Base-by-base conservation (phyloP, 2,113 vertebrate genomes). In the Zosterops japonicus region DNA sequence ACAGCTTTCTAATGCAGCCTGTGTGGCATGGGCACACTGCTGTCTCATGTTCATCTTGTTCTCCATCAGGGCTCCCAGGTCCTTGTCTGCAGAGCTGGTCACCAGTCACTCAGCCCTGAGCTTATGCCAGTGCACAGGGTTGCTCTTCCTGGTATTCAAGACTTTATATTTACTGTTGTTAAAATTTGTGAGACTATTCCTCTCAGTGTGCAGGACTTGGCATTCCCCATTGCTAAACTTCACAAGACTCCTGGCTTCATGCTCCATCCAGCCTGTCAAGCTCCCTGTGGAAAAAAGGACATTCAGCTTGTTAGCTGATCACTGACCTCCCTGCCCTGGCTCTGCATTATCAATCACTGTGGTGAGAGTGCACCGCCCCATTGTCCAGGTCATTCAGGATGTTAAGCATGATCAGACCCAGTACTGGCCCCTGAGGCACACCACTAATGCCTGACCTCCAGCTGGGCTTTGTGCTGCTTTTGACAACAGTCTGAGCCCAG, bases 381-480 rank as follows among this genome's bases (percentile, higher is more conserved):
- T 47, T 0, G 0, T 33, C 21, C 35, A 29, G 29, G 31, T 60
- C 42, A 52, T 16, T 67, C 49, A 57, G 2, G 22, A 36, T 2
- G 3, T 28, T 56, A 60, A 68, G 55, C 29, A 36, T 28, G n/a
- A n/a, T 5, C 47, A 16, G 28, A 61, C 4, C 7, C 31, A 28
- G 31, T 5, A 12, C 0, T 18, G 23, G 70, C 20, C 29, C 47
- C 70, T n/a, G 44, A 9, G 47, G 14, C 29, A 71, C 61, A 68
- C 6, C 42, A 5, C 8, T 6, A 16, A 19, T 5, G 14, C 21
- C 9, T 91, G 84, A 49, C 28, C 28, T 75, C 75, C 85, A 56
- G 49, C 8, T 63, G 85, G 78, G 12, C 47, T 87, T 84, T 1
- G 0, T 72, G 49, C 35, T 83, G 52, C 35, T 59, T 41, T 7